These are phyloP conservation scores for Gymnosoma rotundatum DNA, from an alignment of 2,888 invertebrate species.

Conservation along the genomic window DNA sequence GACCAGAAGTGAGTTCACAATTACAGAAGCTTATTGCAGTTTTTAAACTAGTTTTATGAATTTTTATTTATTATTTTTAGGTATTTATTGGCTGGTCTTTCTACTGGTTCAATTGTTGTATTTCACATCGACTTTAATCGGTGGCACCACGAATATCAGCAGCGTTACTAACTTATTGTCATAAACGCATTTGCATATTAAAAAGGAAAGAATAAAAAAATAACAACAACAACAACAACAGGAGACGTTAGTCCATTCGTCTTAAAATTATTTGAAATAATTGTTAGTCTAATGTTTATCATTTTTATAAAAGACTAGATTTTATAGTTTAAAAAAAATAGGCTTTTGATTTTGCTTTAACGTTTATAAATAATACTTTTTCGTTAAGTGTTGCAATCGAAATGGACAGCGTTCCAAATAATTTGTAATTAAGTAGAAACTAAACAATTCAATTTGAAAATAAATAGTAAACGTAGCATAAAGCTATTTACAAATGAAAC, in stretches of 20 bases:
- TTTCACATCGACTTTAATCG: slow-evolving; percentile 99
- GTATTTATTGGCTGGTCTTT: slow-evolving; percentile 97
- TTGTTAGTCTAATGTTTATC: background rate
- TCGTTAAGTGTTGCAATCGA: slow-evolving; percentile 7
- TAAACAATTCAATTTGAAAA: slow-evolving; percentile 43
- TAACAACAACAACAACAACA: slow-evolving; percentile 6
- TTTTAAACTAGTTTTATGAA: background rate
- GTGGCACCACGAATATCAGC: slow-evolving; percentile 98
- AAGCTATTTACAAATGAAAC: slow-evolving; percentile 66
- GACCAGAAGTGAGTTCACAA: slow-evolving; percentile 94
- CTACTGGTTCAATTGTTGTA: slow-evolving; percentile 98
- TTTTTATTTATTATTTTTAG: slow-evolving; percentile 83
- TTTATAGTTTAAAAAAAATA: slow-evolving; percentile 35
- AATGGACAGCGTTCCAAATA: slow-evolving; percentile 23
- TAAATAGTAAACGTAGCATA: slow-evolving; percentile 53
- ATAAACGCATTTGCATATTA: background rate
- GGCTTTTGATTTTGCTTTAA: slow-evolving; percentile 22
- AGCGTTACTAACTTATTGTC: slow-evolving; percentile 89
- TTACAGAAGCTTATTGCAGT: background rate
- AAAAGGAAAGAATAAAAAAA: background rate
- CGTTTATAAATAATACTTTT: slow-evolving; percentile 11
- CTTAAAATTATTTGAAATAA: background rate
- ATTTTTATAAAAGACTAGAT: slow-evolving; percentile 20
- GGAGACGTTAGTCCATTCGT: slow-evolving; percentile 1
- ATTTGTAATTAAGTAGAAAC: slow-evolving; percentile 18